Base-by-base conservation (phyloP, 2,113 vertebrate species). In the Phyllopteryx taeniolatus region DNA sequence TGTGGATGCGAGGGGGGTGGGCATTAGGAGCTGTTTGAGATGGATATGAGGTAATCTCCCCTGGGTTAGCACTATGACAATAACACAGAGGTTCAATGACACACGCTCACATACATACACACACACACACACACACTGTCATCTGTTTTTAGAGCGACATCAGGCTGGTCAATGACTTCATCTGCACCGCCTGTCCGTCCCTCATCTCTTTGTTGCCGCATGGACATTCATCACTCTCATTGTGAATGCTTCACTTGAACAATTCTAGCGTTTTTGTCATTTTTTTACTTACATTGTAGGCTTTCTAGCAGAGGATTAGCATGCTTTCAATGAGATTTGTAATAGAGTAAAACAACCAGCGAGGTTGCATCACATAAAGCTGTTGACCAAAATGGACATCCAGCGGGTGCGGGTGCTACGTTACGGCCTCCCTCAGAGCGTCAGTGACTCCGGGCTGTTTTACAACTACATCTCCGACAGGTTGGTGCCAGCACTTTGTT, bases 21-120 rank as follows among this genome's bases (percentile, higher is more conserved):
- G 31, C 44, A 47, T 66, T 68, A 68, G 70, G 63, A 20, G 56
- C 60, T 79, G 76, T 39, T 68, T 82, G 72, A 77, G 75, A 62
- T 14, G 82, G 88, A 85, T 89, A 88, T 88, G 89, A 89, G 87
- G 85, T 92, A 92, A 92, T 90, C 91, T 89, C 87, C 89, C 88
- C 47, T 73, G 88, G 89, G 87, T 87, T 83, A 61, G 79, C 77
- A 81, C 71, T 80, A 79, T 77, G 59, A 87, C 82, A 87, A 85
- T 78, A 79, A 80, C 81, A 51, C 83, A 67, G 72, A 75, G 80
- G 75, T 86, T 86, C 80, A 78, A 17, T 79, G 57, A 63, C 70
- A 79, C 75, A 84, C 76, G 64, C 72, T 70, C 81, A 76, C 77
- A 69, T 80, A 27, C 27, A 27, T 27, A 27, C 76, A 68, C 72